Conservation (phyloP, 2,113 vertebrate genomes). For the Mus spicilegus region DNA sequence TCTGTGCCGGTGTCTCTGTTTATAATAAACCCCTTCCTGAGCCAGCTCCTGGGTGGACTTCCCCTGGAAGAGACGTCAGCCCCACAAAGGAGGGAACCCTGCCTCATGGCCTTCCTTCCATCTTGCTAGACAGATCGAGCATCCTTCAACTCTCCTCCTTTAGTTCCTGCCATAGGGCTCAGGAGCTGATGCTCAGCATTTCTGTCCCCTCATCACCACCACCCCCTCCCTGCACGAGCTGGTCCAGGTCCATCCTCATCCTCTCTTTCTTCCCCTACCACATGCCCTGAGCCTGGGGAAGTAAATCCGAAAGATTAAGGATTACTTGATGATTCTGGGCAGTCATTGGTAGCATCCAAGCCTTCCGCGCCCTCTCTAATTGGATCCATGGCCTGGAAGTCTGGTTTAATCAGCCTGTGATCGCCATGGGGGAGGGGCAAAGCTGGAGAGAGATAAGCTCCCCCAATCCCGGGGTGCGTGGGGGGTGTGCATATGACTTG, state of each 20-base stretch:
- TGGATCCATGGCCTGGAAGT: slow-evolving; percentile 78
- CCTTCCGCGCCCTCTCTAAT: slow-evolving; percentile 78
- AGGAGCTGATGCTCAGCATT: background rate
- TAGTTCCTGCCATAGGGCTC: background rate
- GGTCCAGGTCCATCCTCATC: no score
- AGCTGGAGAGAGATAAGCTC: slow-evolving; percentile 66
- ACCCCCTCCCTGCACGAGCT: no score
- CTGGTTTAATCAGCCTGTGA: slow-evolving; percentile 82
- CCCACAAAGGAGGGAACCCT: background rate
- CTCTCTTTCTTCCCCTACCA: background rate
- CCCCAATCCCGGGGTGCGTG: slow-evolving; percentile 12
- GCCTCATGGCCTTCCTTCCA: background rate
- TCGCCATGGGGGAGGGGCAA: background rate
- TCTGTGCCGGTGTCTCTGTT: slow-evolving; percentile 46
- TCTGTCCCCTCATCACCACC: background rate
- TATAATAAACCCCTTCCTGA: background rate
- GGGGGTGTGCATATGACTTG: slow-evolving; percentile 63
- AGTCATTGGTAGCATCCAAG: slow-evolving; percentile 36
- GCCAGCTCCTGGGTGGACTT: background rate
- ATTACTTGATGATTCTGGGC: slow-evolving; percentile 44
- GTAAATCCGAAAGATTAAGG: slow-evolving; percentile 64
- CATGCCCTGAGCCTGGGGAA: background rate
- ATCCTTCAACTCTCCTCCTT: background rate
- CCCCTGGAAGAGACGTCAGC: background rate
- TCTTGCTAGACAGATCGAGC: background rate